Evolutionary conservation across 1,140 invertebrate species (phyloP).

Genomic region (Drosophila rufa): DNA sequence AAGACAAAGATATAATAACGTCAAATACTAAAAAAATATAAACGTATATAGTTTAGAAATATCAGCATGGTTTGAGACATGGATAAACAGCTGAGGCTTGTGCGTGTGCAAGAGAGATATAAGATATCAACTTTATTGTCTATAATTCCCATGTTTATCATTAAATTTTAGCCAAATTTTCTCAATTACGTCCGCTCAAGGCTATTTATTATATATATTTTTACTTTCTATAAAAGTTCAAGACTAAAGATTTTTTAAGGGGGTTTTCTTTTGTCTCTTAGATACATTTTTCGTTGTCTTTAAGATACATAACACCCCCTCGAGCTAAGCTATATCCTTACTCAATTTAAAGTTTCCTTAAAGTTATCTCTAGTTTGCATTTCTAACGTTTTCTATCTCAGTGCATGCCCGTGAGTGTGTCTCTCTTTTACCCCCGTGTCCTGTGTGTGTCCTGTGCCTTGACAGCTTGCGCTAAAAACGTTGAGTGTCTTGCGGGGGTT

Average conservation of each 20-base stretch:
- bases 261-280: too few relatives aligned
- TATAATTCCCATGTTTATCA: not conserved
- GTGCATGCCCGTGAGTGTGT: not conserved
- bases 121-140: too few relatives aligned
- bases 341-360: too few relatives aligned
- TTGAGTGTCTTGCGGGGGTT: constrained; percentile 61
- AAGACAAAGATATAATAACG: too few relatives aligned
- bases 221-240: too few relatives aligned
- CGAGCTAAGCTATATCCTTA: too few relatives aligned
- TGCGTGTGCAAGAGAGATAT: not conserved
- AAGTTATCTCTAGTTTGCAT: not conserved
- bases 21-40: too few relatives aligned
- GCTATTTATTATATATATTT: not conserved
- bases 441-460: constrained; percentile 42
- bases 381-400: not conserved
- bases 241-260: not conserved
- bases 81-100: too few relatives aligned
- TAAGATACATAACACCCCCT: too few relatives aligned
- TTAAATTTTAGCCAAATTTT: not conserved
- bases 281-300: too few relatives aligned
- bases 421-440: constrained; percentile 9
- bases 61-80: too few relatives aligned
- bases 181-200: not conserved
- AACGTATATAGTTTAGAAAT: too few relatives aligned
- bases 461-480: constrained; percentile 76